Percentiles rank a stretch among this genome's conserved stretches.
phyloP scores from a whole-genome alignment of 2,113 vertebrate species.

The Monopterus albus region DNA sequence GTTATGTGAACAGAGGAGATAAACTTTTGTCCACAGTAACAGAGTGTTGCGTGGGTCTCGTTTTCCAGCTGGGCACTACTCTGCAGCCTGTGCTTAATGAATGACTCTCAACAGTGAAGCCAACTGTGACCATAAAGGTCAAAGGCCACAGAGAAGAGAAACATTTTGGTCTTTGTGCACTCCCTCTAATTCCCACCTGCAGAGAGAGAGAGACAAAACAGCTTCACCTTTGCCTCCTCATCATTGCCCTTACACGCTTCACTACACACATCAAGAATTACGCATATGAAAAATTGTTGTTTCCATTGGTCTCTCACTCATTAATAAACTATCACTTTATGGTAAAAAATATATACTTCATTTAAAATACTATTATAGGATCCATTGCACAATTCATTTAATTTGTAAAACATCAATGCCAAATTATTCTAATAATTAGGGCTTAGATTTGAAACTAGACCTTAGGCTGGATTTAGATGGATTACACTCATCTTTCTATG shows the following conservation, averaged over 20 bases:
- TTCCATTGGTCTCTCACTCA: not conserved
- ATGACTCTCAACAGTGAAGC: constrained; percentile 2
- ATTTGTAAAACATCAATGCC: too few relatives aligned
- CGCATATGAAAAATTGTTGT: not conserved
- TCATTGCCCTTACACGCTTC: not conserved
- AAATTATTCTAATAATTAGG: not conserved
- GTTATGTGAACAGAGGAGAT: constrained; percentile 1
- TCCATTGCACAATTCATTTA: too few relatives aligned
- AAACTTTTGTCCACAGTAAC: constrained; percentile 16
- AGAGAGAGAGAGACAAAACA: constrained; percentile 4
- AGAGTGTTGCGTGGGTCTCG: not conserved
- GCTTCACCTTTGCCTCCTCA: not conserved
- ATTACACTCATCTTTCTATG: not conserved
- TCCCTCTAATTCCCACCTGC: constrained; percentile 20
- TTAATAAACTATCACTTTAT: too few relatives aligned
- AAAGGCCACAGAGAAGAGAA: constrained; percentile 26
- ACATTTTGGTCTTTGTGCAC: constrained; percentile 20
- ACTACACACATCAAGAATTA: not conserved
- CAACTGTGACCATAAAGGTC: constrained; percentile 22
- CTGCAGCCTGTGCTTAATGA: constrained; percentile 27
- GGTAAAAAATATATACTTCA: too few relatives aligned
- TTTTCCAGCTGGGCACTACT: constrained; percentile 27
- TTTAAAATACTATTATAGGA: too few relatives aligned
- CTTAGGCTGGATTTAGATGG: not conserved
- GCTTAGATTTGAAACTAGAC: not conserved